These are phyloP conservation scores for Paramormyrops kingsleyae DNA, from an alignment of 2,113 vertebrate genomes.

Conservation along the genomic window DNA sequence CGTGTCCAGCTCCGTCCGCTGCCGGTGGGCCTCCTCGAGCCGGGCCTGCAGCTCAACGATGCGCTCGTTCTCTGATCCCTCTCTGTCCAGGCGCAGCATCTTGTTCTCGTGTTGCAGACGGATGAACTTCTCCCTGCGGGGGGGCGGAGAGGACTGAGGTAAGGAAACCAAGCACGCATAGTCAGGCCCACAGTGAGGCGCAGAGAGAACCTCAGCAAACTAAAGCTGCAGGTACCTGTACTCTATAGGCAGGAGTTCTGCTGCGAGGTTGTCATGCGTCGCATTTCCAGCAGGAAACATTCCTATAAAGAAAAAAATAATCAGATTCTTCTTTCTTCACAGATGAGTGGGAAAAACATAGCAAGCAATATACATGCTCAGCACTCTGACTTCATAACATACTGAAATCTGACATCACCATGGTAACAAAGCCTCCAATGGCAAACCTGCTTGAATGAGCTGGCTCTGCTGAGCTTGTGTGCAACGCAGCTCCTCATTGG, in stretches of 20 bases:
- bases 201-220: not conserved
- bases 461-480: slow-evolving; percentile 86
- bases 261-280: slow-evolving; percentile 84
- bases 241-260: slow-evolving; percentile 86
- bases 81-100: slow-evolving; percentile 87
- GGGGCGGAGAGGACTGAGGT: no score
- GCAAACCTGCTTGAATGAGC: slow-evolving; percentile 77
- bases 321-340: not conserved
- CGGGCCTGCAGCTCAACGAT: slow-evolving; percentile 74
- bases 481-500: slow-evolving; percentile 88
- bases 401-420: not conserved
- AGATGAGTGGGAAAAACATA: not conserved
- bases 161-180: not conserved
- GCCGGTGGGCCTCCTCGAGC: slow-evolving; percentile 79
- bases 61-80: slow-evolving; percentile 78
- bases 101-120: slow-evolving; percentile 92
- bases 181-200: not conserved
- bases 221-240: slow-evolving; percentile 66
- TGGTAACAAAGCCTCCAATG: not conserved
- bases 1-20: slow-evolving; percentile 75
- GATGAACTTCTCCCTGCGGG: slow-evolving; percentile 84
- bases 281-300: slow-evolving; percentile 64
- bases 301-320: slow-evolving; percentile 35
- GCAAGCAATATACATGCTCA: not conserved
- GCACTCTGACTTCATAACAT: not conserved